Percentiles rank a stretch among this genome's conserved stretches.
Evolutionary conservation across 1,140 invertebrate species (phyloP).

Genomic region (Eupristina koningsbergeri): DNA sequence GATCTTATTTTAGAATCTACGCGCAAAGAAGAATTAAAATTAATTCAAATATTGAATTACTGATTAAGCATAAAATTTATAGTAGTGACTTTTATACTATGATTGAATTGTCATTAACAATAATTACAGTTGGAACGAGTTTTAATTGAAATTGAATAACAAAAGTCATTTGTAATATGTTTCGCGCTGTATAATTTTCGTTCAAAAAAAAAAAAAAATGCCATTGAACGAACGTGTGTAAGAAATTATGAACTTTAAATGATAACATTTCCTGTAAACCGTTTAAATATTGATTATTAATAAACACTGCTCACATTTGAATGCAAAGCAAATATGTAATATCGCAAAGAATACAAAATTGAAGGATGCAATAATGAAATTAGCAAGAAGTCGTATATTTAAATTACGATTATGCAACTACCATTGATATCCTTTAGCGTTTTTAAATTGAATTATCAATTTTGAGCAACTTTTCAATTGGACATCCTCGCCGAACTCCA

Average conservation of each 20-base stretch:
- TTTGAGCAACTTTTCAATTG: not conserved
- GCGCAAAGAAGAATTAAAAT: too few relatives aligned
- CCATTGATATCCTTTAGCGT: too few relatives aligned
- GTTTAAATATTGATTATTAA: not conserved
- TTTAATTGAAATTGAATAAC: not conserved
- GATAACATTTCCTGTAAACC: not conserved
- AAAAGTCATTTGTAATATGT: too few relatives aligned
- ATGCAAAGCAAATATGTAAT: not conserved
- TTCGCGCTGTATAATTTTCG: too few relatives aligned
- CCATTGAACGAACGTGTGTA: too few relatives aligned
- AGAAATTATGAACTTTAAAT: not conserved
- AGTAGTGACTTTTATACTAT: too few relatives aligned
- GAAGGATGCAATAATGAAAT: not conserved
- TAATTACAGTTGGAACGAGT: not conserved
- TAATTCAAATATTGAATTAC: too few relatives aligned
- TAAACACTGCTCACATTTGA: not conserved
- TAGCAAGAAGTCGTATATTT: too few relatives aligned
- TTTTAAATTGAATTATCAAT: not conserved
- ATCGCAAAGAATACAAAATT: not conserved
- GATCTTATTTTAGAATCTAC: too few relatives aligned
- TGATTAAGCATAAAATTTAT: too few relatives aligned
- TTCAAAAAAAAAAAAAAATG: too few relatives aligned
- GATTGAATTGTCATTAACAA: not conserved
- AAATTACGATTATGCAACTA: too few relatives aligned
- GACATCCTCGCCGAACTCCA: not conserved